phyloP scores from a whole-genome alignment of 2,888 invertebrate species.

The Acanthococcus lagerstroemiae region DNA sequence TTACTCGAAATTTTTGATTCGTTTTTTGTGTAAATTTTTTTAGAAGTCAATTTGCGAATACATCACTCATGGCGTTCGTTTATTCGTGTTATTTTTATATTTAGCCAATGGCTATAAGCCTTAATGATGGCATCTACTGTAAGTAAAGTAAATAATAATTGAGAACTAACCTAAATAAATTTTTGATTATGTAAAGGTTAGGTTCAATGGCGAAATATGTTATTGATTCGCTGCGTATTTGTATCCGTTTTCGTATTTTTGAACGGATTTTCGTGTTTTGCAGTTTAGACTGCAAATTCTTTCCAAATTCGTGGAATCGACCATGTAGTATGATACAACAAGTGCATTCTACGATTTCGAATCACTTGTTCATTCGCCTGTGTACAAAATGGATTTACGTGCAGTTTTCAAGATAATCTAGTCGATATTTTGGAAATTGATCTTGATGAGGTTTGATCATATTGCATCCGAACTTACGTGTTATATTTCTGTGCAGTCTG shows the following conservation, averaged over 20 bases:
- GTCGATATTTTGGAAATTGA: no score
- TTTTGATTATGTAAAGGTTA: constrained; percentile 15
- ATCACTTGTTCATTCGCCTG: no score
- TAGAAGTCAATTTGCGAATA: background rate
- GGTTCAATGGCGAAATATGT: constrained; percentile 25
- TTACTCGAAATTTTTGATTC: constrained; percentile 3
- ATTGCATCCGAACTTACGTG: no score
- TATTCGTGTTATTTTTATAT: constrained; percentile 3
- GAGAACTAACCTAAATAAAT: constrained; percentile 13
- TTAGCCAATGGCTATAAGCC: constrained; percentile 26
- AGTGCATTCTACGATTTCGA: background rate
- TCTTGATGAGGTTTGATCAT: no score
- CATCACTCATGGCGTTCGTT: constrained; percentile 11
- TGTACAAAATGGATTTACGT: no score
- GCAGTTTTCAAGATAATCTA: no score
- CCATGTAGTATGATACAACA: background rate
- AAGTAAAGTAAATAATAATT: constrained; percentile 15
- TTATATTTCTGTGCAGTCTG: constrained; percentile 40
- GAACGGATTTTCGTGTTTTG: no score
- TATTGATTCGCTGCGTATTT: no score
- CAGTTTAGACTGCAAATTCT: no score
- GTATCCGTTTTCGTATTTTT: no score
- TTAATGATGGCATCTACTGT: constrained; percentile 26
- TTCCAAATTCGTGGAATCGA: no score
- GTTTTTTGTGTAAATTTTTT: constrained; percentile 7